Evolutionary conservation across 1,140 invertebrate genomes (phyloP).

Genomic region (Drosophila malerkotliana): DNA sequence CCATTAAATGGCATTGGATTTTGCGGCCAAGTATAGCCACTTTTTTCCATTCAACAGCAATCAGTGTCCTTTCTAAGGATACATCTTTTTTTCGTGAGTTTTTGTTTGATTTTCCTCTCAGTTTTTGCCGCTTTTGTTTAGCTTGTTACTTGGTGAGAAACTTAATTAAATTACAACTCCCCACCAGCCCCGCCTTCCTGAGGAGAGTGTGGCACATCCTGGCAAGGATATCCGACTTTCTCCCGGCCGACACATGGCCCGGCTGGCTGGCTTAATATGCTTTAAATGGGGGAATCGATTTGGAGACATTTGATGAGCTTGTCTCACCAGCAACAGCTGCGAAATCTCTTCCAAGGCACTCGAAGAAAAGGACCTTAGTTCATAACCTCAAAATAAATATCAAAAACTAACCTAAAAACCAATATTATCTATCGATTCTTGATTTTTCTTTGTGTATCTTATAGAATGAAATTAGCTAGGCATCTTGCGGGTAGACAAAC

Average conservation of each 20-base stretch:
- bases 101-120: conserved; percentile 15
- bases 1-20: conserved; percentile 9
- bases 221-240: conserved; percentile 4
- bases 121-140: conserved; percentile 33
- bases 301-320: conserved; percentile 60
- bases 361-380: background rate
- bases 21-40: background rate
- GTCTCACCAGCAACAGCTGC: conserved; percentile 43
- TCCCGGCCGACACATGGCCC: conserved; percentile 17
- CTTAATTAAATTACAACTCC: conserved; percentile 57
- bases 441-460: background rate
- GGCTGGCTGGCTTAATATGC: conserved; percentile 50
- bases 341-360: conserved; percentile 27
- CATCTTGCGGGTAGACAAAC: conserved; percentile 12
- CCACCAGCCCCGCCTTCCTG: conserved; percentile 11
- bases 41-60: background rate
- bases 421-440: too few species aligned
- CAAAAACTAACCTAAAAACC: too few species aligned
- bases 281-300: conserved; percentile 63
- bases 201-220: conserved; percentile 50
- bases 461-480: conserved; percentile 34
- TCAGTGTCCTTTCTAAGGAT: conserved; percentile 29
- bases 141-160: conserved; percentile 35
- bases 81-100: background rate
- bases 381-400: background rate